Conservation (phyloP, 2,888 invertebrate genomes). For the Calameuta idolon region DNA sequence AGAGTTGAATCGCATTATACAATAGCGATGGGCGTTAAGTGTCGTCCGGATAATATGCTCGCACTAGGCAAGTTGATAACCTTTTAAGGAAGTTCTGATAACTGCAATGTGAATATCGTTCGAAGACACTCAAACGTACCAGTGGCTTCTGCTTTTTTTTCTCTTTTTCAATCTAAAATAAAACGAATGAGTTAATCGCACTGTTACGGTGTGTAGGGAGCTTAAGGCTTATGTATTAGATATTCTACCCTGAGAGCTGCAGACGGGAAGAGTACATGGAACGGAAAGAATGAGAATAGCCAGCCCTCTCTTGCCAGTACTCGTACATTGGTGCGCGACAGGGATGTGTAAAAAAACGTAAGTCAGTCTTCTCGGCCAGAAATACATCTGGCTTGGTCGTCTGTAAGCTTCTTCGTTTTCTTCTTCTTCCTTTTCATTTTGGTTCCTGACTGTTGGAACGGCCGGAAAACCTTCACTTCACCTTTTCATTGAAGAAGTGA, state of each 20-base stretch:
- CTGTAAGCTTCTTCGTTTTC: slow-evolving; percentile 32
- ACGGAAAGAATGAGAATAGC: slow-evolving; percentile 11
- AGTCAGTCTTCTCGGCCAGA: slow-evolving; percentile 42
- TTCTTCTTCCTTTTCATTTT: neutral
- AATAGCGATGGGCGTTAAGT: neutral
- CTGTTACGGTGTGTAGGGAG: neutral
- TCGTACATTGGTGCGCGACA: slow-evolving; percentile 4
- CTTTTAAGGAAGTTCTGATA: neutral
- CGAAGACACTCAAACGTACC: neutral
- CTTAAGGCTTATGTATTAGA: neutral
- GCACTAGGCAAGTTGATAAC: neutral
- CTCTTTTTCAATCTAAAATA: neutral
- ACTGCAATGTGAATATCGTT: neutral
- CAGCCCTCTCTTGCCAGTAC: slow-evolving; percentile 6
- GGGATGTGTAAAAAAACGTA: slow-evolving; percentile 19
- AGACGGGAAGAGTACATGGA: neutral
- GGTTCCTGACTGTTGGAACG: neutral
- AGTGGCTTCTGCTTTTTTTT: neutral
- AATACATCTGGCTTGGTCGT: slow-evolving; percentile 46
- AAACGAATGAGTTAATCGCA: neutral
- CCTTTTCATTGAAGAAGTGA: neutral
- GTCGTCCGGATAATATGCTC: neutral
- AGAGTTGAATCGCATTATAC: neutral
- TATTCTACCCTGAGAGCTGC: neutral
- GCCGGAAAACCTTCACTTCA: neutral